Evolutionary conservation across 2,888 invertebrate genomes (phyloP).

Genomic region (Andricus quercusramuli): DNA sequence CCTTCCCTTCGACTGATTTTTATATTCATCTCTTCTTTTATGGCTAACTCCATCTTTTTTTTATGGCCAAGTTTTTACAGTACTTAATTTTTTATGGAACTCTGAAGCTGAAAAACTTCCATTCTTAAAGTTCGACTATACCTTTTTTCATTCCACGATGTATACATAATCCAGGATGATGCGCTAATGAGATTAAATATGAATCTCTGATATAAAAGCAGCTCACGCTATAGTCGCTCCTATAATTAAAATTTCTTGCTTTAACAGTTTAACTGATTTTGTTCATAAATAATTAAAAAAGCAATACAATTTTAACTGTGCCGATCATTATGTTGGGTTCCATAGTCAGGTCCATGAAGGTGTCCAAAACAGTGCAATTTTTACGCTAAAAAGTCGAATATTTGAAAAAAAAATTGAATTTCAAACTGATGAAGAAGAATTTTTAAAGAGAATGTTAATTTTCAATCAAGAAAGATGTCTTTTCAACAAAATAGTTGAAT

Average conservation of each 20-base stretch:
- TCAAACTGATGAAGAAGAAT: too few species aligned
- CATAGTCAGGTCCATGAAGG: too few species aligned
- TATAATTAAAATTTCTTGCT: not conserved
- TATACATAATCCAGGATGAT: constrained; percentile 1
- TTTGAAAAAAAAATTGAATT: too few species aligned
- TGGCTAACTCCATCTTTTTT: constrained; percentile 1
- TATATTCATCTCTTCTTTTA: not conserved
- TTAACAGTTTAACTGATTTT: not conserved
- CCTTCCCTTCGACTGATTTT: not conserved
- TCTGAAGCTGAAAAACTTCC: constrained; percentile 3
- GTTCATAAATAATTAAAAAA: not conserved
- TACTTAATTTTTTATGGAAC: constrained; percentile 4
- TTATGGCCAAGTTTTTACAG: not conserved
- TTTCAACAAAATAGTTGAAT: too few species aligned
- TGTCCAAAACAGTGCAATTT: too few species aligned
- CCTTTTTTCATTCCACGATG: not conserved
- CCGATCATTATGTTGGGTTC: too few species aligned
- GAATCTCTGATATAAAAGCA: not conserved
- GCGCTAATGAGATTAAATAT: constrained; percentile 4
- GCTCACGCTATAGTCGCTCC: not conserved
- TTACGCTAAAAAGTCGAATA: too few species aligned
- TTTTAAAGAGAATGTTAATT: too few species aligned
- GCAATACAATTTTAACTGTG: too few species aligned
- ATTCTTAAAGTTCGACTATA: not conserved
- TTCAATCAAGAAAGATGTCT: too few species aligned